Evolutionary conservation across 2,797 vertebrate species (phyloP), one percentile per base, ranked within the genome.

Genomic region (Leucoraja ocellata): DNA sequence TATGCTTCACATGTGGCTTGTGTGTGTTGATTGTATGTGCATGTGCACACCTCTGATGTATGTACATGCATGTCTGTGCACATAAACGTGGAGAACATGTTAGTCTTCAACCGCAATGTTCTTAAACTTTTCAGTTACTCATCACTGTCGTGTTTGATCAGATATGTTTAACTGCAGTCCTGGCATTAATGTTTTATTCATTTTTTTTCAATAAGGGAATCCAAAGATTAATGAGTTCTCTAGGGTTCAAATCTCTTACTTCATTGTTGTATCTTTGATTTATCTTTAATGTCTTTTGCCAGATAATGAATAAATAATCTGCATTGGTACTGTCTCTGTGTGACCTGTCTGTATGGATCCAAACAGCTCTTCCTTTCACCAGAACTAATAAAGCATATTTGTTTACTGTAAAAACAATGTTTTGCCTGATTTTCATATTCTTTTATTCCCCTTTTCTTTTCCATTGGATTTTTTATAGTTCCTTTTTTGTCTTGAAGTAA

Each of bases 151-250:
- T 65, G 63, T 63, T 86, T 86, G 83, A 86, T 65, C 83, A 65
- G 61, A 65, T 65, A 86, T n/a, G n/a, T 88, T 88, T 68, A 68
- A 88, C 83, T 63, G 25, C 54, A 86, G 83, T 14, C 36, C 84
- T 23, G 84, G 36, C 84, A 88, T 4, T 32, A 68, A 88, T 86
- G 83, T 65, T 65, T 86, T 86, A 86, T 88, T 68, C 84, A 88
- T 88, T 88, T 88, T 16, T 71, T 36, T 88, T 68, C 84, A 88
- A 36, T 36, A 88, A 88, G 84, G 36, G 32, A 8, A 21, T 88
- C 84, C 63, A 88, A 68, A 88, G 84, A 88, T 88, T 88, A 88
- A 68, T 88, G 61, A 68, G 84, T 88, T 88, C 84, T 88, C 84
- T 68, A 9, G 84, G 84, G 84, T 68, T 88, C 63, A 68, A 39